A percentile compares a stretch with the other conserved stretches of the same genome.
These are phyloP conservation scores for Bolinopsis microptera DNA, from an alignment of 37 sponge, comb jelly and placozoan species.

Conservation along the genomic window DNA sequence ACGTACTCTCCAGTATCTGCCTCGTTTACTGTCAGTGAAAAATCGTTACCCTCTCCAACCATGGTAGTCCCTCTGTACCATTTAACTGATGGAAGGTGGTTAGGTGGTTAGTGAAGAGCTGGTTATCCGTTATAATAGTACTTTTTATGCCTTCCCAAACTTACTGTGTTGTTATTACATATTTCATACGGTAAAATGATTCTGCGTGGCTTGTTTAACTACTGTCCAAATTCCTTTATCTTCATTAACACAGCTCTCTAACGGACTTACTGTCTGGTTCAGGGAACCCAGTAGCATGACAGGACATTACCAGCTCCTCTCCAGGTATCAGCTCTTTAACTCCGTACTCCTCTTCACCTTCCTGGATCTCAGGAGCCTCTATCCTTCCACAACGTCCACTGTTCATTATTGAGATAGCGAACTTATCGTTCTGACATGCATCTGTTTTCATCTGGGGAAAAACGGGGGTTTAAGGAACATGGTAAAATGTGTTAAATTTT, in stretches of 20 bases:
- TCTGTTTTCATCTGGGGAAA: slow-evolving; percentile 21
- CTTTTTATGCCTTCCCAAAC: too few species aligned
- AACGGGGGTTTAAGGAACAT: background rate
- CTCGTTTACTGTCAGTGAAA: background rate
- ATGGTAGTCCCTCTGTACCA: background rate
- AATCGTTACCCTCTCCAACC: background rate
- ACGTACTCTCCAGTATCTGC: background rate
- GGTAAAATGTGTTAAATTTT: background rate
- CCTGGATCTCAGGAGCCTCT: background rate
- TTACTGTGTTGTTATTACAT: too few species aligned
- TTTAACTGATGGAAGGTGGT: background rate
- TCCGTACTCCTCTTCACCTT: background rate
- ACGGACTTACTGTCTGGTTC: slow-evolving; percentile 29
- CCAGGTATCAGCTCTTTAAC: background rate
- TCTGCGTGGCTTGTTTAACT: too few species aligned
- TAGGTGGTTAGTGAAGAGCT: background rate
- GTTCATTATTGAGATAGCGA: background rate
- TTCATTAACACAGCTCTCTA: too few species aligned
- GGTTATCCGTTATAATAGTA: too few species aligned
- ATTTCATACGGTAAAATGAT: too few species aligned
- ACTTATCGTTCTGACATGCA: background rate
- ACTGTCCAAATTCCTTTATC: too few species aligned
- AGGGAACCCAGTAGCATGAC: background rate
- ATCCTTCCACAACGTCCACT: background rate
- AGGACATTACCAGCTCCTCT: background rate